Base-by-base conservation (phyloP, 2,888 invertebrate species). In the Rhingia rostrata region DNA sequence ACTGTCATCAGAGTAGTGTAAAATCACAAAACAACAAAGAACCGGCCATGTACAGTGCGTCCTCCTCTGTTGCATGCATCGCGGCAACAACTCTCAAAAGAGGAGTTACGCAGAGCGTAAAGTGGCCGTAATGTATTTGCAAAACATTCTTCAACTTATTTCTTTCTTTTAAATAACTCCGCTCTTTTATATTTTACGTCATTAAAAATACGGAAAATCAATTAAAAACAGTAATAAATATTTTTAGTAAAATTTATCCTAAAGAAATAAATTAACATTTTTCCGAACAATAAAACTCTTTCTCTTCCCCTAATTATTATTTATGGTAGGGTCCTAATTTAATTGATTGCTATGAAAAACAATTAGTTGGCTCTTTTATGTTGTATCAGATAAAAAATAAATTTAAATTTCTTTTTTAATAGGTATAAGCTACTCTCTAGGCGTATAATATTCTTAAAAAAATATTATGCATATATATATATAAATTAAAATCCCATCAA, bases 71-170 rank as follows among this genome's bases (percentile, higher is more conserved):
- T 78, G 78, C 39, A 51, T 22, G 63, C 60, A 63, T n/a, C 64
- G 69, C 66, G 53, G 63, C 58, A 64, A 49, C 56, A 72, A 54
- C 51, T 82, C 81, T 82, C 64, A 63, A 75, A 70, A 37, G 47
- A 47, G 45, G 47, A 64, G 53, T 7, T 64, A 54, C 63, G 45
- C 67, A 73, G 45, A 63, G 58, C 64, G 53, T 41, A 53, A 14
- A 53, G 35, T 82, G 83, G 83, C 79, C 83, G 83, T 58, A 69
- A 73, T 69, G 69, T 83, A 83, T 83, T 79, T 83, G 73, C 73
- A 79, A 49, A 79, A 83, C 83, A 83, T 83, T 83, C 83, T 56
- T 69, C 22, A 74, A 63, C n/a, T 73, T 53, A 45, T 70, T 49
- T 45, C 43, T 58, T 69, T 54, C 41, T 33, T 60, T 58, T 53